phyloP scores from a whole-genome alignment of 2,113 vertebrate species.

The Hemicordylus capensis region DNA sequence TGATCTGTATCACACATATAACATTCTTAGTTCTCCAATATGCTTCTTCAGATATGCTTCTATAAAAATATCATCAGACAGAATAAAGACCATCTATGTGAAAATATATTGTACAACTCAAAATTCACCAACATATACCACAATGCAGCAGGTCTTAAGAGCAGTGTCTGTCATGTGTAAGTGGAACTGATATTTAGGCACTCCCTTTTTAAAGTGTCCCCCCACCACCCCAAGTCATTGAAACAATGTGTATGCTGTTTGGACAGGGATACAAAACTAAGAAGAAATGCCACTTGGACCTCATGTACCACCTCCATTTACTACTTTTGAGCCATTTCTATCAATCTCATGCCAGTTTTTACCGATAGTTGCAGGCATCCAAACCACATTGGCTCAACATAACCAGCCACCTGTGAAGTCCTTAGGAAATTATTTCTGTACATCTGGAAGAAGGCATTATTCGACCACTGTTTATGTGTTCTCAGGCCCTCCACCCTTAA shows the following conservation, averaged over 20 bases:
- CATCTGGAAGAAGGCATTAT: neutral
- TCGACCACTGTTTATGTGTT: neutral
- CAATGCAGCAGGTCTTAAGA: neutral
- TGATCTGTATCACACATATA: neutral
- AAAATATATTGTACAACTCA: neutral
- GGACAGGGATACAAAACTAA: neutral
- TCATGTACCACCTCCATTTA: neutral
- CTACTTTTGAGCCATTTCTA: neutral
- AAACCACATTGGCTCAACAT: neutral
- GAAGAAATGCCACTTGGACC: neutral
- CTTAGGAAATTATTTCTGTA: neutral
- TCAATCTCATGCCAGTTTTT: neutral
- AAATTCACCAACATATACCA: neutral
- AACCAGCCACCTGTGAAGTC: neutral
- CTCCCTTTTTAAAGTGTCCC: neutral
- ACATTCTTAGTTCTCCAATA: neutral
- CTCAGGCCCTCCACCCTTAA: neutral
- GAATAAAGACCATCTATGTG: neutral
- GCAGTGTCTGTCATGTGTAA: neutral
- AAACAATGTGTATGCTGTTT: neutral
- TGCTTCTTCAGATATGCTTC: neutral
- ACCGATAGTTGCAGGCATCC: neutral
- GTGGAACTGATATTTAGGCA: neutral
- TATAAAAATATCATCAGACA: conserved; percentile 1
- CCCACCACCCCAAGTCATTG: neutral